phyloP scores from a whole-genome alignment of 2,113 vertebrate genomes.

The western clawed frog (Xenopus tropicalis) region DNA sequence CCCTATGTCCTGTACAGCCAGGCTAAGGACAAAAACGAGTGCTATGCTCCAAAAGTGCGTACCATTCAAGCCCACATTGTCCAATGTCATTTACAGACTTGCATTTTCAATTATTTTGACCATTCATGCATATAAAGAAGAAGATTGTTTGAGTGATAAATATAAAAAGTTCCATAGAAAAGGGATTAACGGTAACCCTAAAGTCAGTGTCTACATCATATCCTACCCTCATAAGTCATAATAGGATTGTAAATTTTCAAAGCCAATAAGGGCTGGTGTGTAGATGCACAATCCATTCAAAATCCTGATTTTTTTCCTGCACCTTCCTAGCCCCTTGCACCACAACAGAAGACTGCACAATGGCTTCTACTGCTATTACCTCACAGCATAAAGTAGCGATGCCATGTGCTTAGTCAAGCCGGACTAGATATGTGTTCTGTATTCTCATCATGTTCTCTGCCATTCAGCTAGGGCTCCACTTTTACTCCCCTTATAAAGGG shows the following conservation, averaged over 20 bases:
- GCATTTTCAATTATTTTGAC: background rate
- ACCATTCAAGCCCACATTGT: background rate
- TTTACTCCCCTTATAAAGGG: constrained; percentile 93
- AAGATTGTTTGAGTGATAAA: background rate
- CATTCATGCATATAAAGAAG: constrained; percentile 30
- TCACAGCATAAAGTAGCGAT: background rate
- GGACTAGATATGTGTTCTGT: background rate
- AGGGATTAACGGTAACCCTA: background rate
- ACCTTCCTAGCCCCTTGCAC: constrained; percentile 28
- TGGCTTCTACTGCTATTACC: constrained; percentile 8
- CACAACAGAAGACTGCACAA: constrained; percentile 20
- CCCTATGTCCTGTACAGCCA: no score
- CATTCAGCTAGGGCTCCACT: constrained; percentile 64
- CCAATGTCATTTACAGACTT: background rate
- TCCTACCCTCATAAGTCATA: background rate
- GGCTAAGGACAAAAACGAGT: background rate
- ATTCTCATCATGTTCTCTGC: background rate
- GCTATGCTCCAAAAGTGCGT: background rate
- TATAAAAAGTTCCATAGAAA: constrained; percentile 34
- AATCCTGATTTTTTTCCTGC: constrained; percentile 3
- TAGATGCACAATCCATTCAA: background rate
- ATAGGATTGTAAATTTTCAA: background rate
- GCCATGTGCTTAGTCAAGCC: background rate
- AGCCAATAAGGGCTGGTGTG: background rate
- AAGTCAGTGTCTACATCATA: background rate